Conservation (phyloP, 1,140 invertebrate species). For the Psix sp. region DNA sequence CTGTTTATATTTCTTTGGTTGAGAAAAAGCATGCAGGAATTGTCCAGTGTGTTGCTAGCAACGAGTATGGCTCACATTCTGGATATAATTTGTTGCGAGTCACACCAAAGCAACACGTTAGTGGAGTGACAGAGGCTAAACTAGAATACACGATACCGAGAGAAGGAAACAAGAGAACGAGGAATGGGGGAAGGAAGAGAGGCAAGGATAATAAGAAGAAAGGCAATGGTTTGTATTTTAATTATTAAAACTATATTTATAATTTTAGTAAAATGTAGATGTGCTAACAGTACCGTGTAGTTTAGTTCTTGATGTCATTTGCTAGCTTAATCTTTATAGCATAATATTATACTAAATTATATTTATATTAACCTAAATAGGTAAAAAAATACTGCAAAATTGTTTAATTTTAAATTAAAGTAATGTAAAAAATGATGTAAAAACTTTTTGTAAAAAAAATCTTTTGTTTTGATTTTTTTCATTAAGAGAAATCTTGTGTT, state of each 20-base stretch:
- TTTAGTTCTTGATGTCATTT: too few relatives aligned
- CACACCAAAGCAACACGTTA: constrained; percentile 84
- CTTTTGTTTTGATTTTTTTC: too few relatives aligned
- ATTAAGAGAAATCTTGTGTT: too few relatives aligned
- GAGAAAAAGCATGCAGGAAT: constrained; percentile 90
- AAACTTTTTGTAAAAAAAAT: too few relatives aligned
- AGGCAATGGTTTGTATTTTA: constrained; percentile 66
- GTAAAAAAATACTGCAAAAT: too few relatives aligned
- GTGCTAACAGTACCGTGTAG: too few relatives aligned
- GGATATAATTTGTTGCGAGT: constrained; percentile 82
- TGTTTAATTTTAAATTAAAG: too few relatives aligned
- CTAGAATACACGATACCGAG: constrained; percentile 61
- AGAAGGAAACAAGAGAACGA: constrained; percentile 69
- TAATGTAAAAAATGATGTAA: too few relatives aligned
- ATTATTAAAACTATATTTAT: constrained; percentile 9
- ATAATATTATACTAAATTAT: too few relatives aligned
- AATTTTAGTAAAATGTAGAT: too few relatives aligned
- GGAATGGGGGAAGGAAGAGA: constrained; percentile 69
- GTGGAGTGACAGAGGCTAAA: constrained; percentile 67
- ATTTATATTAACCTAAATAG: too few relatives aligned
- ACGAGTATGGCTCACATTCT: constrained; percentile 84
- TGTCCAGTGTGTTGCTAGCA: constrained; percentile 92
- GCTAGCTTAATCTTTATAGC: too few relatives aligned
- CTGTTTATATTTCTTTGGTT: constrained; percentile 81
- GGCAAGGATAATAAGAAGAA: constrained; percentile 75